Evolutionary conservation across 2,113 vertebrate species (phyloP).

Genomic region (Tachysurus fulvidraco): DNA sequence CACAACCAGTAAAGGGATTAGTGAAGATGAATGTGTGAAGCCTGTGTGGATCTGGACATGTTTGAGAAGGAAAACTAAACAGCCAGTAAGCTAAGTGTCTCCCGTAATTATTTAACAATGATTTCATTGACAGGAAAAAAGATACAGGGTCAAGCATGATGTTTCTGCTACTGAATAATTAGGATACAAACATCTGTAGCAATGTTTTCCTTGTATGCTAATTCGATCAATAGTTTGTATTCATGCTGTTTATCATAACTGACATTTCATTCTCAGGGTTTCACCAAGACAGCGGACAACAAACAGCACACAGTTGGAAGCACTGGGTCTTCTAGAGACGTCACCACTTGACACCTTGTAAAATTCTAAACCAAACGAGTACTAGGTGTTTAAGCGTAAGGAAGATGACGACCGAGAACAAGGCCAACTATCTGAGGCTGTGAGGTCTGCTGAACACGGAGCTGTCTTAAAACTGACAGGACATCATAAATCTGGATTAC

Average conservation of each 20-base stretch:
- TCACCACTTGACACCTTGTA: not conserved
- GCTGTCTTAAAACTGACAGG: not conserved
- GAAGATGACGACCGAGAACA: conserved; percentile 4
- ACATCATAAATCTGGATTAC: not conserved
- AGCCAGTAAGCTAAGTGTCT: not conserved
- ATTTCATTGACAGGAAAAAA: not conserved
- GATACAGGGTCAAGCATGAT: not conserved
- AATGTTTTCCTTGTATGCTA: not conserved
- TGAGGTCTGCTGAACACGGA: not conserved
- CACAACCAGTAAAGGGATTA: not conserved
- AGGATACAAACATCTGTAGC: not conserved
- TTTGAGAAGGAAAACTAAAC: not conserved
- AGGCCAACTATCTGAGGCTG: not conserved
- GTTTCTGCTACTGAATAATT: not conserved
- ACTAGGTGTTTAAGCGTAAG: not conserved
- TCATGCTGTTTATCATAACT: not conserved
- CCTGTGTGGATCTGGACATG: not conserved
- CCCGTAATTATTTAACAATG: not conserved
- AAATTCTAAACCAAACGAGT: not conserved
- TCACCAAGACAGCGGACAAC: not conserved
- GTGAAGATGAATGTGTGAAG: not conserved
- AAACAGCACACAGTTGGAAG: not conserved
- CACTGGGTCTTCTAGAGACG: not conserved
- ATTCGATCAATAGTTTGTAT: not conserved
- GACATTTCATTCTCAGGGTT: not conserved